Conservation (phyloP, 2,797 vertebrate genomes). For the Cichlasoma orientale region DNA sequence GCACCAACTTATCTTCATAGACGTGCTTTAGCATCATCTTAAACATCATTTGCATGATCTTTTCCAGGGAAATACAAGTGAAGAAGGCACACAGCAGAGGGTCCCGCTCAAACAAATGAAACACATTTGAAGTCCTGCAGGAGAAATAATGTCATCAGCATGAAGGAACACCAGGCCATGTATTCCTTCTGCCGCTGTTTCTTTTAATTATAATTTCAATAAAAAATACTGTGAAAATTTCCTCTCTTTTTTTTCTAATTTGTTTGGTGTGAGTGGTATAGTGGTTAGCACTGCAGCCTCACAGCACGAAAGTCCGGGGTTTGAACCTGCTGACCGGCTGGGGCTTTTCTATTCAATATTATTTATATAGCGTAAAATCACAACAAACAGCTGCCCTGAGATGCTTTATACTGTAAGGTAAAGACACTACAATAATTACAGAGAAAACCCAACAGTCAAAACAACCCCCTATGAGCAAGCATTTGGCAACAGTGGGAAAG, state of each 20-base stretch:
- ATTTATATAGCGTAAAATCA: too few relatives aligned
- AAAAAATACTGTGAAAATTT: background rate
- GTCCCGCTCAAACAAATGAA: background rate
- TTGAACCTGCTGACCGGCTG: background rate
- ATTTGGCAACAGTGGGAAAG: too few relatives aligned
- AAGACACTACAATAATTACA: too few relatives aligned
- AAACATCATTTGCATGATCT: background rate
- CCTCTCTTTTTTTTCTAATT: rapidly evolving
- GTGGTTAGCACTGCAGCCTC: background rate
- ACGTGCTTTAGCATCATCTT: background rate
- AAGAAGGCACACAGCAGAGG: background rate
- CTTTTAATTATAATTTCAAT: background rate
- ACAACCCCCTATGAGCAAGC: too few relatives aligned
- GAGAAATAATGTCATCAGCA: background rate
- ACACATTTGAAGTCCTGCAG: background rate
- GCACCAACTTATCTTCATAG: background rate
- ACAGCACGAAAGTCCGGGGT: background rate
- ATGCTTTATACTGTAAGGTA: too few relatives aligned
- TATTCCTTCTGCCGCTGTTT: background rate
- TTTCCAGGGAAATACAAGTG: background rate
- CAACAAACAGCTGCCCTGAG: too few relatives aligned
- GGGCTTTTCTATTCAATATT: too few relatives aligned
- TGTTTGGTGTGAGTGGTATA: background rate
- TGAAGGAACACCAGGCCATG: rapidly evolving
- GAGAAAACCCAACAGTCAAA: too few relatives aligned